These are phyloP conservation scores for Hyposmocoma kahamanoa DNA, from an alignment of 1,140 invertebrate genomes.

Conservation along the genomic window DNA sequence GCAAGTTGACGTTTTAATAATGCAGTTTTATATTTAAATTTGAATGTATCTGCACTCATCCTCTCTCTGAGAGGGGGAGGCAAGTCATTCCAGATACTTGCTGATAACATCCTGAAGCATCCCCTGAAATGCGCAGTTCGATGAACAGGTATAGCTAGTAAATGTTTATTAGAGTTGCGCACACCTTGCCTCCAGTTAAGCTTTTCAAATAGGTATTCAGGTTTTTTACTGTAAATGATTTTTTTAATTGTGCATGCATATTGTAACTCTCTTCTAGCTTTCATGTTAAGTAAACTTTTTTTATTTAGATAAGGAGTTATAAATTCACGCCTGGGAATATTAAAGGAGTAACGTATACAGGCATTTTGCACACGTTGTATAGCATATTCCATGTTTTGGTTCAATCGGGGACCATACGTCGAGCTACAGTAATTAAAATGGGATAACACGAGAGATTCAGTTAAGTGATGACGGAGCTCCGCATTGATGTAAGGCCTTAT, in stretches of 20 bases:
- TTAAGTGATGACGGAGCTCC: background rate
- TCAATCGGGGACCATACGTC: slow-evolving; percentile 3
- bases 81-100: background rate
- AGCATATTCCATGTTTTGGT: slow-evolving; percentile 1
- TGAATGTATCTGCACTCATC: background rate
- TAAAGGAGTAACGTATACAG: slow-evolving; percentile 3
- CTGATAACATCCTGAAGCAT: background rate
- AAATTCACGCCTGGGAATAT: slow-evolving; percentile 1
- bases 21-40: background rate
- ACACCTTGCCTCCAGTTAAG: background rate
- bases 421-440: slow-evolving; percentile 11
- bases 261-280: background rate
- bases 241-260: background rate
- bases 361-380: slow-evolving; percentile 14
- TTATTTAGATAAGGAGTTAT: background rate
- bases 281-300: background rate
- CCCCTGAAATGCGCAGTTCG: background rate
- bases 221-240: background rate
- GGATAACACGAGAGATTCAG: slow-evolving; percentile 12
- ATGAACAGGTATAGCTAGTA: background rate
- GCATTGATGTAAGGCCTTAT: slow-evolving; percentile 3
- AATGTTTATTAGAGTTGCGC: background rate
- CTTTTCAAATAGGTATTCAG: background rate
- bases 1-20: background rate
- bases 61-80: background rate